phyloP scores from a whole-genome alignment of 2,888 invertebrate genomes.

The Limnephilus rhombicus region DNA sequence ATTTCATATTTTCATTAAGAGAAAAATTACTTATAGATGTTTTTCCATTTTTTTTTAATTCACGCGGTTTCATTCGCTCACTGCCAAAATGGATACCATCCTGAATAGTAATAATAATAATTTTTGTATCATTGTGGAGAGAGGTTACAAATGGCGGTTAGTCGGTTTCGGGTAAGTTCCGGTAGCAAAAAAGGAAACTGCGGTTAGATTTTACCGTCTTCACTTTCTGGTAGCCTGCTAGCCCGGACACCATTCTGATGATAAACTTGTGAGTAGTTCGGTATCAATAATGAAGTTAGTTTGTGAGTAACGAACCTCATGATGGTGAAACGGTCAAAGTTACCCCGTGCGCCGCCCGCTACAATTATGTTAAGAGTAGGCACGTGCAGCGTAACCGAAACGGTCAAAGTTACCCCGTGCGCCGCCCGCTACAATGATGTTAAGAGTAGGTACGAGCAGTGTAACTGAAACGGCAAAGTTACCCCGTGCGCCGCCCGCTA shows the following conservation, averaged over 20 bases:
- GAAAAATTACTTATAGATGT: too few relatives aligned
- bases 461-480: too few relatives aligned
- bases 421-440: too few relatives aligned
- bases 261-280: background rate
- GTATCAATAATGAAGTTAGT: background rate
- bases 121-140: background rate
- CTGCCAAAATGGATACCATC: background rate
- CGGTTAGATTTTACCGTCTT: background rate
- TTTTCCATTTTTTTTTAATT: background rate
- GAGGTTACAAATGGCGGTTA: background rate
- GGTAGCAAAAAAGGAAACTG: background rate
- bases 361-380: background rate
- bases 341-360: background rate
- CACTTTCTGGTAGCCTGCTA: background rate
- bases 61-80: background rate
- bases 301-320: background rate
- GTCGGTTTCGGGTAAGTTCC: background rate
- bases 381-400: too few relatives aligned
- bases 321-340: background rate
- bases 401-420: too few relatives aligned
- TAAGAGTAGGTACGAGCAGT: too few relatives aligned
- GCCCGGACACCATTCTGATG: background rate
- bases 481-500: too few relatives aligned
- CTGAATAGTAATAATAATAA: background rate
- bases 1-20: too few relatives aligned